These are phyloP conservation scores for Ameiurus melas DNA, from an alignment of 2,113 vertebrate genomes.

Conservation along the genomic window DNA sequence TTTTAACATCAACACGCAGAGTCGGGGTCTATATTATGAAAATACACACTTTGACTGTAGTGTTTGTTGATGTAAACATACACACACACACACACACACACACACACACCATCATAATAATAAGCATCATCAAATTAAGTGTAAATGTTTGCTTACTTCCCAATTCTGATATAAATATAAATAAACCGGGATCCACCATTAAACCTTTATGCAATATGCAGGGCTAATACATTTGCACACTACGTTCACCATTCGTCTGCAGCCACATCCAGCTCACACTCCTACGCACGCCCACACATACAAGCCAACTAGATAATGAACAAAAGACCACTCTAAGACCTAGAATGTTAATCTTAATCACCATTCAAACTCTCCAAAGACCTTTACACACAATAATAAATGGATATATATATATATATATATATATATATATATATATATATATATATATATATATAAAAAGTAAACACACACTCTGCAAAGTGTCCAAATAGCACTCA, in stretches of 20 bases:
- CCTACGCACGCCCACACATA: slow-evolving; percentile 21
- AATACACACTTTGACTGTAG: neutral
- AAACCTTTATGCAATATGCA: neutral
- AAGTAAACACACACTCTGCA: neutral
- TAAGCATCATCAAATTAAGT: neutral
- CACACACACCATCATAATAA: too few relatives aligned
- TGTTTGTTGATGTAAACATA: neutral
- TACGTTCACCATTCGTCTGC: slow-evolving; percentile 26
- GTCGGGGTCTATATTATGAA: neutral
- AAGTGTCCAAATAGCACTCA: neutral
- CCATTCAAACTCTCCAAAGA: neutral
- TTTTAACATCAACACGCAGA: neutral
- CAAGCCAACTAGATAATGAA: slow-evolving; percentile 6
- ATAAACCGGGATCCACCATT: neutral
- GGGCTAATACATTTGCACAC: slow-evolving; percentile 18
- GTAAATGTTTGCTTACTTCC: neutral
- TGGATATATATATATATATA: too few relatives aligned
- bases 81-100: too few relatives aligned
- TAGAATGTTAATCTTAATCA: neutral
- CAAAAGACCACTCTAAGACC: slow-evolving; percentile 2
- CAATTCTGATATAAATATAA: neutral
- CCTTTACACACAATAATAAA: neutral
- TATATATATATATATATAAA: neutral
- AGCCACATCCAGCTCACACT: slow-evolving; percentile 36
- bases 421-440: neutral